Base-by-base conservation (phyloP, 2,797 vertebrate species). In the Leucoraja ocellata region DNA sequence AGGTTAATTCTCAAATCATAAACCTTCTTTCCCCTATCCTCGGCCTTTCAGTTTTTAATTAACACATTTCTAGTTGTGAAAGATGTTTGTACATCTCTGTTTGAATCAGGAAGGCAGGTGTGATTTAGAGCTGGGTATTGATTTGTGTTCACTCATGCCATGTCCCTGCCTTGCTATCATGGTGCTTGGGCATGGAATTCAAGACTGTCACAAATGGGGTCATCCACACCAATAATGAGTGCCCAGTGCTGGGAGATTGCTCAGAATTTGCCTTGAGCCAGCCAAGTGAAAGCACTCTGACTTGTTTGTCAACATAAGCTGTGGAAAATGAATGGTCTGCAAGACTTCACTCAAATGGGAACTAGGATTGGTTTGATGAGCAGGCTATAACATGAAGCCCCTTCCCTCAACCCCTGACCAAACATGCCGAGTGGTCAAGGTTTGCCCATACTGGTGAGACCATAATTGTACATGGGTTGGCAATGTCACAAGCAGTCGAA, bases 1-100 rank as follows among this genome's bases (percentile, higher is more conserved):
- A 97, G 98, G 98, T 99, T 94, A 88, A 91, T 0, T 9, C 0
- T 4, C 0, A 28, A 32, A 68, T 68, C 8, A 46, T 65, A 11
- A 25, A 73, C 13, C 23, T 1, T 5, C 23, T 6, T 58, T 25
- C 65, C 65, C 58, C 39, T 54, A 13, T 28, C 54, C 36, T 16
- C 4, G 16, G 39, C 71, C 58, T 25, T 92, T 6, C 61, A 68
- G 61, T 32, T 88, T 88, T 65, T 18, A 65, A 9, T 16, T n/a
- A 16, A 63, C 25, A 6, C 6, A 0, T 63, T 11, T 88, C 61
- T n/a, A 21, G 2, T 68, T 68, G 14, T 68, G 65, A 68, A 68
- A 68, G 10, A 11, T 68, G 65, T 68, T 16, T 16, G 61, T 21
- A 28, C 14, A 65, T 32, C 61, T 84, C 28, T 3, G n/a, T 28